Evolutionary conservation across 1,140 invertebrate species (phyloP).

Genomic region (Coenobita brevimanus): DNA sequence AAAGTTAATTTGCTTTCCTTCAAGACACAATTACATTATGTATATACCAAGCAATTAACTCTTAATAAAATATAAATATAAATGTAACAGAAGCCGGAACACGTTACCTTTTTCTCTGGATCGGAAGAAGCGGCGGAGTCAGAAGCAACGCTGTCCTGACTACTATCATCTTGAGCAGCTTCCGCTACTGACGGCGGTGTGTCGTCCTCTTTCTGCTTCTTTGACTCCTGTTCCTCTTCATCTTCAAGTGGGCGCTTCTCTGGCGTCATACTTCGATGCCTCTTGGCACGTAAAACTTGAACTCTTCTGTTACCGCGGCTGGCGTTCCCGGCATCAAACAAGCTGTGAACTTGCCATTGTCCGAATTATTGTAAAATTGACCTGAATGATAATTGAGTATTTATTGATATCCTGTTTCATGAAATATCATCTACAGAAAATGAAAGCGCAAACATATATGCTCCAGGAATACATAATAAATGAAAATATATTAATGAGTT

Average conservation of each 20-base stretch:
- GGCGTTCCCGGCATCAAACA: conserved; percentile 50
- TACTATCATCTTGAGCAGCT: conserved; percentile 35
- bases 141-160: conserved; percentile 37
- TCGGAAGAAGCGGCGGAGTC: conserved; percentile 38
- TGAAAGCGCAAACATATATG: no score
- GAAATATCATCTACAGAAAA: no score
- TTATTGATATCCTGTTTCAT: conserved; percentile 4
- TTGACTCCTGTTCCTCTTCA: conserved; percentile 55
- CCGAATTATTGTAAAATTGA: conserved; percentile 45
- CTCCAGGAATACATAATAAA: no score
- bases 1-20: no score
- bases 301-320: background rate
- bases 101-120: conserved; percentile 50
- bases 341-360: conserved; percentile 30
- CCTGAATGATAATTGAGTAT: conserved; percentile 16
- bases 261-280: conserved; percentile 31
- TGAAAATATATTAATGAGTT: no score
- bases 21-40: no score
- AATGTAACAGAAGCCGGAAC: background rate
- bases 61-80: no score
- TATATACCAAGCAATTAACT: no score
- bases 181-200: conserved; percentile 25
- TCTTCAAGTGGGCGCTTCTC: conserved; percentile 54
- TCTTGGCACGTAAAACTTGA: background rate
- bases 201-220: conserved; percentile 55